Evolutionary conservation across 2,888 invertebrate genomes (phyloP).

Genomic region (Eilema sororculum): DNA sequence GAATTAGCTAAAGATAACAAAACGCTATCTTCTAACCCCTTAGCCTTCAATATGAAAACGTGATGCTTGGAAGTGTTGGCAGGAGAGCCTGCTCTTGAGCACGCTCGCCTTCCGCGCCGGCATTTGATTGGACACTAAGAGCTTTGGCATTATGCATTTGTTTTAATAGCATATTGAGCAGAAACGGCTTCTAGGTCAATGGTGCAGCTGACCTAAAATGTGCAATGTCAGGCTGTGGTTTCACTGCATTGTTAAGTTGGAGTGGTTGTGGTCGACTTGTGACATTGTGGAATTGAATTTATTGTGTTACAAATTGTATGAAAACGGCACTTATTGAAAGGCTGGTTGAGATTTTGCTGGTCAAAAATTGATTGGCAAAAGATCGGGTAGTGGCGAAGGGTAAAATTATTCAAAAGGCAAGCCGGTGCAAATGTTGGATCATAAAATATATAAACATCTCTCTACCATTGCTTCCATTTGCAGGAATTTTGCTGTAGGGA

Average conservation of each 20-base stretch:
- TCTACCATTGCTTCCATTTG: too few species aligned
- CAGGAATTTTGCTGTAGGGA: too few species aligned
- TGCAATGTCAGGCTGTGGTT: neutral
- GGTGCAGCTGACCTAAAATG: constrained; percentile 22
- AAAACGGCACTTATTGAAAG: neutral
- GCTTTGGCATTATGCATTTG: constrained; percentile 24
- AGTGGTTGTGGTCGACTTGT: neutral
- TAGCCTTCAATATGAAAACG: constrained; percentile 31
- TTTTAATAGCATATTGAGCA: constrained; percentile 20
- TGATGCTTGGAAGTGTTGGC: constrained; percentile 47
- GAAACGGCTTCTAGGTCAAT: constrained; percentile 24
- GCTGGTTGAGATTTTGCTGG: neutral
- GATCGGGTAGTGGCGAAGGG: too few species aligned
- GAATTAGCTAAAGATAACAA: constrained; percentile 16
- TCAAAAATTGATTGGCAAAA: neutral
- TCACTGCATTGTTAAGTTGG: constrained; percentile 8
- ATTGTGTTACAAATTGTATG: neutral
- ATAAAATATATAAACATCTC: too few species aligned
- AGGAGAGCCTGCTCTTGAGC: constrained; percentile 65
- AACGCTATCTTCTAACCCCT: constrained; percentile 28
- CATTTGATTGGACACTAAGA: constrained; percentile 37
- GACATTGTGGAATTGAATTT: neutral
- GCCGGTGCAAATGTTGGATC: too few species aligned
- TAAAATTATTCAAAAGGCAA: too few species aligned
- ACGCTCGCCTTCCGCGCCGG: constrained; percentile 55